Evolutionary conservation across 2,113 vertebrate genomes (phyloP).

Genomic region (Charadrius vociferus): DNA sequence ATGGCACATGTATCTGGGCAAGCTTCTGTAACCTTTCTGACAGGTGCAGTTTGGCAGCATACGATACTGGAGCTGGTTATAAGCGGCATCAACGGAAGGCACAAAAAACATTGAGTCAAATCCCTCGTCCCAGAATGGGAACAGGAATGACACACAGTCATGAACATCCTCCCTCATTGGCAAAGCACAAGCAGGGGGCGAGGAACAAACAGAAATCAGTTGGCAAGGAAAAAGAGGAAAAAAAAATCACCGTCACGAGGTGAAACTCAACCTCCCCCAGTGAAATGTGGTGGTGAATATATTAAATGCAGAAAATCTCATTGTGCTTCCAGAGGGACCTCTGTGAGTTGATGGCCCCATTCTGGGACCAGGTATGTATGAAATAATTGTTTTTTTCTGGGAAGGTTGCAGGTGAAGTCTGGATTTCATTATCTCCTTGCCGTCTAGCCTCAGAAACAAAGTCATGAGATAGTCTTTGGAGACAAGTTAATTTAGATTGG

Average conservation of each 20-base stretch:
- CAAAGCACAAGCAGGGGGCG: neutral
- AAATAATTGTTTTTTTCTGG: neutral
- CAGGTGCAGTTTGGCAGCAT: neutral
- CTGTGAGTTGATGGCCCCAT: neutral
- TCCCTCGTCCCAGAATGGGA: neutral
- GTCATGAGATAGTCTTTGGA: neutral
- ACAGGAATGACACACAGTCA: neutral
- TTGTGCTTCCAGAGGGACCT: neutral
- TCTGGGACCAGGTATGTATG: neutral
- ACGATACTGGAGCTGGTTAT: neutral
- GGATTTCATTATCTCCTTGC: neutral
- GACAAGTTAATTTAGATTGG: neutral
- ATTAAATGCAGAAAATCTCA: neutral
- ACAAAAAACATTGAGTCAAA: neutral
- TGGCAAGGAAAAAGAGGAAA: neutral
- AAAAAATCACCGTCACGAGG: accelerated
- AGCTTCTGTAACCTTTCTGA: neutral
- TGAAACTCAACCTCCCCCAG: neutral
- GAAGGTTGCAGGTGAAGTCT: neutral
- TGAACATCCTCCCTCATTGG: neutral
- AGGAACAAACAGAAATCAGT: neutral
- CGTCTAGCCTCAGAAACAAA: neutral
- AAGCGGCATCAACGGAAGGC: neutral
- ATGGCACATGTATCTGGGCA: neutral
- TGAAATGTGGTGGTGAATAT: neutral